phyloP scores from a whole-genome alignment of 2,113 vertebrate species.

The Leptocoma aspasia region DNA sequence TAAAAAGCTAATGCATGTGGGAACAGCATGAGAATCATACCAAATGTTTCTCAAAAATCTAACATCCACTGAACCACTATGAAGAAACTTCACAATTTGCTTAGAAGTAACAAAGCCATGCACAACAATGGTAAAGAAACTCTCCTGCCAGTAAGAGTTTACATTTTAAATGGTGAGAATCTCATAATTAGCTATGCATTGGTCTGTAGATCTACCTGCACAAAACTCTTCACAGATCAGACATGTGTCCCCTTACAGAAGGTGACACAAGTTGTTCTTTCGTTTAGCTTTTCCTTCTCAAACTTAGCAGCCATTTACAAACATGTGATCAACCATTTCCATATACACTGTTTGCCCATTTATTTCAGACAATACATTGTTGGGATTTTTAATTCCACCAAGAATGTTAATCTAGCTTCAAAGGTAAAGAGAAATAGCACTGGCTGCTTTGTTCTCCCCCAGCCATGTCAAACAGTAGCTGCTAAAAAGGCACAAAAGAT shows the following conservation, averaged over 20 bases:
- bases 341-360: not conserved
- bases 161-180: not conserved
- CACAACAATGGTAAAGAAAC: not conserved
- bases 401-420: conserved; percentile 50
- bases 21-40: not conserved
- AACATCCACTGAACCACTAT: not conserved
- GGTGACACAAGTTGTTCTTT: not conserved
- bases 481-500: not conserved
- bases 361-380: not conserved
- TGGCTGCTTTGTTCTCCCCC: not conserved
- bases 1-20: not conserved
- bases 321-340: not conserved
- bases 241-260: not conserved
- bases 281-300: not conserved
- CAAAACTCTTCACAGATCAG: not conserved
- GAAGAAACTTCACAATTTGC: not conserved
- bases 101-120: not conserved
- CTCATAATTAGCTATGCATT: not conserved
- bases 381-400: conserved; percentile 6
- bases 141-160: not conserved
- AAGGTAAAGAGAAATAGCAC: not conserved
- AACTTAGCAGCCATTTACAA: not conserved
- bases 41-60: not conserved
- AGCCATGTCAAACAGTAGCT: not conserved
- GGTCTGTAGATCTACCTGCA: not conserved